phyloP scores from a whole-genome alignment of 1,140 invertebrate genomes.

The Contarinia nasturtii region DNA sequence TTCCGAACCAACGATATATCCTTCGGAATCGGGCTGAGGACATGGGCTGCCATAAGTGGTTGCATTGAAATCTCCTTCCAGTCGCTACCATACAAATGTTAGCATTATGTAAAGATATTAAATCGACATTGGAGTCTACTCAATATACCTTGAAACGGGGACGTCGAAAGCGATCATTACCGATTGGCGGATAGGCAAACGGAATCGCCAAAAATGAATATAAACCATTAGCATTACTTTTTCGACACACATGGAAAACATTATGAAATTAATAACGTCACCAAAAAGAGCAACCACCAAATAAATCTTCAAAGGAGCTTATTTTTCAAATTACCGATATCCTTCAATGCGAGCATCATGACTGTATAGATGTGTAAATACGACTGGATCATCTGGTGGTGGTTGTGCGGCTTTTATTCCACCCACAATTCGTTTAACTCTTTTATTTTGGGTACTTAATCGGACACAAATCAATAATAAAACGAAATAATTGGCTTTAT shows the following conservation, averaged over 20 bases:
- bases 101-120: too few species aligned
- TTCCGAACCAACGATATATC: slow-evolving; percentile 34
- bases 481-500: neutral
- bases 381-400: slow-evolving; percentile 34
- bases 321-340: slow-evolving; percentile 8
- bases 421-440: slow-evolving; percentile 35
- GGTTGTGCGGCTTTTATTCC: slow-evolving; percentile 29
- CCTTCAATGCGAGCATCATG: slow-evolving; percentile 31
- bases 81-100: too few species aligned
- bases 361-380: slow-evolving; percentile 30
- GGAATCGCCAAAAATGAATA: slow-evolving; percentile 46
- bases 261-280: too few species aligned
- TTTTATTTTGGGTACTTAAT: neutral
- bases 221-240: slow-evolving; percentile 24
- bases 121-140: too few species aligned
- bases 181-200: slow-evolving; percentile 44
- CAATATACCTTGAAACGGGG: slow-evolving; percentile 28
- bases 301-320: too few species aligned
- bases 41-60: slow-evolving; percentile 31
- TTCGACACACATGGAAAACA: neutral
- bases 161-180: slow-evolving; percentile 35
- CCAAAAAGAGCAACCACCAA: too few species aligned
- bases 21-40: slow-evolving; percentile 27
- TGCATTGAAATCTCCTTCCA: slow-evolving; percentile 32
- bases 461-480: neutral